Conservation (phyloP, 2,888 invertebrate species). For the Leucoma salicis region DNA sequence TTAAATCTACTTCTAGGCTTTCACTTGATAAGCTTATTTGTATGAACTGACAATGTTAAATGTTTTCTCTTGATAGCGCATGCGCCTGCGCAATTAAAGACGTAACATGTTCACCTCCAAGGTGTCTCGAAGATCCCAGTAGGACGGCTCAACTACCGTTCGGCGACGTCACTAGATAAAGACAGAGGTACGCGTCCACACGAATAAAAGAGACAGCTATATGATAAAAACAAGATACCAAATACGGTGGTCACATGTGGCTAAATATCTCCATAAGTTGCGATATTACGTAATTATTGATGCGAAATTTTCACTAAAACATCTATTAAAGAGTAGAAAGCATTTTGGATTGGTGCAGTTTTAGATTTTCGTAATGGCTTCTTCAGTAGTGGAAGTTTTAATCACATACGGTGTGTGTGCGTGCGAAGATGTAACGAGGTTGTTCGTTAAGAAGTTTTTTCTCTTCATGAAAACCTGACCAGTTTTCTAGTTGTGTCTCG, state of each 20-base stretch:
- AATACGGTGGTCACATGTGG: conserved; percentile 76
- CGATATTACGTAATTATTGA: conserved; percentile 45
- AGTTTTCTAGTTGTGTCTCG: conserved; percentile 2
- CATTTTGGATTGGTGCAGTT: conserved; percentile 28
- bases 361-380: conserved; percentile 22
- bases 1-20: too few relatives aligned
- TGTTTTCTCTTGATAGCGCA: conserved; percentile 8
- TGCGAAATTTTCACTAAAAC: conserved; percentile 48
- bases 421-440: conserved; percentile 28
- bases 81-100: conserved; percentile 18
- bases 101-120: conserved; percentile 25
- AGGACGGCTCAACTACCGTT: conserved; percentile 55
- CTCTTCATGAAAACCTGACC: conserved; percentile 3
- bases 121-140: conserved; percentile 38
- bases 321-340: conserved; percentile 49
- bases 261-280: conserved; percentile 67
- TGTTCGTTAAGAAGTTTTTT: conserved; percentile 5
- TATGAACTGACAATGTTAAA: conserved; percentile 8
- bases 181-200: conserved; percentile 32
- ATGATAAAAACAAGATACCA: conserved; percentile 72
- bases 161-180: conserved; percentile 64
- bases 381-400: conserved; percentile 49
- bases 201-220: conserved; percentile 40
- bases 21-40: too few relatives aligned
- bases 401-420: conserved; percentile 53